Percentiles rank a stretch among this genome's conserved stretches.
These are phyloP conservation scores for Frieseomelitta varia DNA, from an alignment of 1,140 invertebrate genomes.

Conservation along the genomic window DNA sequence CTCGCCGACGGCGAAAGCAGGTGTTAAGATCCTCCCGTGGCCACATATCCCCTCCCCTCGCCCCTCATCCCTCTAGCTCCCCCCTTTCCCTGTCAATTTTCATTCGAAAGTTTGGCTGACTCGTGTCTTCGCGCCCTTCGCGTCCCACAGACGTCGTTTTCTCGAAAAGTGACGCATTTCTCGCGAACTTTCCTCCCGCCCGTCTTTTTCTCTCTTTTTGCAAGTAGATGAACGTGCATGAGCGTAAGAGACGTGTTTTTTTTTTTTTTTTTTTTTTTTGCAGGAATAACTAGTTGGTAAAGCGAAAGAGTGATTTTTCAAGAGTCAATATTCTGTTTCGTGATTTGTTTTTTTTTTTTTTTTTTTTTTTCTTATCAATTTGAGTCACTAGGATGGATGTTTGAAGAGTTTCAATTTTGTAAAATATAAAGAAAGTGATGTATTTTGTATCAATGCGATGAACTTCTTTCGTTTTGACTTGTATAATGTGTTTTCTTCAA, in stretches of 20 bases:
- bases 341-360: too few species aligned
- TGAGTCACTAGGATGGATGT: too few species aligned
- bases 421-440: too few species aligned
- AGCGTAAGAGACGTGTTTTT: background rate
- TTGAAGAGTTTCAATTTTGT: too few species aligned
- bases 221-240: background rate
- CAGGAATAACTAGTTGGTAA: background rate
- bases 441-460: too few species aligned
- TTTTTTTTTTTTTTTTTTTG: background rate
- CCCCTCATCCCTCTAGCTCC: too few species aligned
- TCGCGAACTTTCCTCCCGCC: slow-evolving; percentile 10
- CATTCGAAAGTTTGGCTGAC: slow-evolving; percentile 32
- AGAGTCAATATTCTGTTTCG: too few species aligned
- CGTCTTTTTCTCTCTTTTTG: background rate
- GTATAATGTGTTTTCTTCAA: too few species aligned
- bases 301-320: too few species aligned
- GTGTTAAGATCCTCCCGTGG: slow-evolving; percentile 19
- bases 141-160: background rate
- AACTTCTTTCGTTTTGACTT: too few species aligned
- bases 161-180: slow-evolving; percentile 12
- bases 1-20: background rate
- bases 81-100: slow-evolving; percentile 35
- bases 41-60: slow-evolving; percentile 37
- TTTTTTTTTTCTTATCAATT: too few species aligned
- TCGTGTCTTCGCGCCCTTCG: background rate